These are phyloP conservation scores for Rhodeus uyekii DNA, from an alignment of 2,797 vertebrate species.

Conservation along the genomic window DNA sequence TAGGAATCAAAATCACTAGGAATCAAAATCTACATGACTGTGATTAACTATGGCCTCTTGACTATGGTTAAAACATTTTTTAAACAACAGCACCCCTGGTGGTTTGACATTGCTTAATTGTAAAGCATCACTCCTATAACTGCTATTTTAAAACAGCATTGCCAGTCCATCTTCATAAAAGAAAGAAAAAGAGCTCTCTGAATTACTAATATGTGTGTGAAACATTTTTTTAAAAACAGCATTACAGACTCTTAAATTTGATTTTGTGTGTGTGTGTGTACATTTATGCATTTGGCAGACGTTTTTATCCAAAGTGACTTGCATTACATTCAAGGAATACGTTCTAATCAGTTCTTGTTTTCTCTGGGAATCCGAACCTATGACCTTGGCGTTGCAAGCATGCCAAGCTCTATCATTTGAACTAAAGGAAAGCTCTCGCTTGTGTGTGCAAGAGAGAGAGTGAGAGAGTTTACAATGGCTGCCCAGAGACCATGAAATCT, in stretches of 20 bases:
- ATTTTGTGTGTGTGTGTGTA: background rate
- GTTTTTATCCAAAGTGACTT: too few species aligned
- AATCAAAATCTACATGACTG: background rate
- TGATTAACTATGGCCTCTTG: background rate
- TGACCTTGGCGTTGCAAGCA: too few species aligned
- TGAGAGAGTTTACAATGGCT: background rate
- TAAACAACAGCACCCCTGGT: background rate
- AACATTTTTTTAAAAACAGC: background rate
- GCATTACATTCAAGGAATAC: too few species aligned
- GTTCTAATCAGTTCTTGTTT: too few species aligned
- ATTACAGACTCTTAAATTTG: background rate
- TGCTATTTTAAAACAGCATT: background rate
- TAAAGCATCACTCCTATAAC: background rate
- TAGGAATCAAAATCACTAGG: too few species aligned
- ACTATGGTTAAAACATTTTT: background rate
- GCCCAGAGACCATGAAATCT: slow-evolving; percentile 20
- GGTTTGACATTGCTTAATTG: background rate
- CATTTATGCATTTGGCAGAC: too few species aligned
- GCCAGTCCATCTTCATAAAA: background rate
- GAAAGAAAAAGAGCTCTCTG: background rate
- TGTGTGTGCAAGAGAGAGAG: too few species aligned
- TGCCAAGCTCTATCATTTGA: too few species aligned
- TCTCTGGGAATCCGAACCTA: too few species aligned
- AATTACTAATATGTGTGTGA: background rate
- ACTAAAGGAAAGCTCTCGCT: too few species aligned